Conservation (phyloP, 1,140 invertebrate species). For the Asbolus verrucosus region DNA sequence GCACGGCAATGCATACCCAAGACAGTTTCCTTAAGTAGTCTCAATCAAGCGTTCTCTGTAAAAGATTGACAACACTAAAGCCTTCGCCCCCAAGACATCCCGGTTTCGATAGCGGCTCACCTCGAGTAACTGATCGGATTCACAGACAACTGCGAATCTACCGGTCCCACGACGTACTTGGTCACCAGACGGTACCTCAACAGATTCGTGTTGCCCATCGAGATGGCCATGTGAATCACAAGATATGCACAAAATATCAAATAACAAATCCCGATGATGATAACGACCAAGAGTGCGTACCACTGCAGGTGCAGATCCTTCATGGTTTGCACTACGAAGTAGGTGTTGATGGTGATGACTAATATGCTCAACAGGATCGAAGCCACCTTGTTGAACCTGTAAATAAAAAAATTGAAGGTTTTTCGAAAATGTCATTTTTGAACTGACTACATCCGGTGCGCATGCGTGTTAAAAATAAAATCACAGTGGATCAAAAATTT, state of each 20-base stretch:
- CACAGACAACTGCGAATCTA: slow-evolving; percentile 49
- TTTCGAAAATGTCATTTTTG: no score
- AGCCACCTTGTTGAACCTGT: slow-evolving; percentile 77
- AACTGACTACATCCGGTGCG: no score
- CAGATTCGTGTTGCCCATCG: slow-evolving; percentile 71
- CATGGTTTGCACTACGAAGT: slow-evolving; percentile 79
- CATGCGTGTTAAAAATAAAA: slow-evolving; percentile 50
- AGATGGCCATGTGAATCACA: slow-evolving; percentile 76
- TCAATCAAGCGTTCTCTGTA: slow-evolving; percentile 36
- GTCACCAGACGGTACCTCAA: slow-evolving; percentile 59
- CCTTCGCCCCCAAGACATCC: neutral
- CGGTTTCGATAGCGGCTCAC: slow-evolving; percentile 45
- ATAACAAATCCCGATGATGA: slow-evolving; percentile 74
- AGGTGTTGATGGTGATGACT: slow-evolving; percentile 87
- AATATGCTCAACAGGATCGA: slow-evolving; percentile 75
- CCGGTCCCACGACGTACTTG: slow-evolving; percentile 59
- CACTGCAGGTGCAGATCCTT: slow-evolving; percentile 66
- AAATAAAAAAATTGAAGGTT: no score
- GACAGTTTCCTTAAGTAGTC: slow-evolving; percentile 9
- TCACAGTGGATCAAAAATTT: slow-evolving; percentile 54
- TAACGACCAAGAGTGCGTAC: slow-evolving; percentile 68
- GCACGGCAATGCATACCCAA: slow-evolving; percentile 9
- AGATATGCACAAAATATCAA: slow-evolving; percentile 80
- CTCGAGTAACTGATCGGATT: slow-evolving; percentile 58
- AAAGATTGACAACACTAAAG: slow-evolving; percentile 22